These are phyloP conservation scores for Tenodera sinensis DNA, from an alignment of 2,888 invertebrate genomes.

Conservation along the genomic window DNA sequence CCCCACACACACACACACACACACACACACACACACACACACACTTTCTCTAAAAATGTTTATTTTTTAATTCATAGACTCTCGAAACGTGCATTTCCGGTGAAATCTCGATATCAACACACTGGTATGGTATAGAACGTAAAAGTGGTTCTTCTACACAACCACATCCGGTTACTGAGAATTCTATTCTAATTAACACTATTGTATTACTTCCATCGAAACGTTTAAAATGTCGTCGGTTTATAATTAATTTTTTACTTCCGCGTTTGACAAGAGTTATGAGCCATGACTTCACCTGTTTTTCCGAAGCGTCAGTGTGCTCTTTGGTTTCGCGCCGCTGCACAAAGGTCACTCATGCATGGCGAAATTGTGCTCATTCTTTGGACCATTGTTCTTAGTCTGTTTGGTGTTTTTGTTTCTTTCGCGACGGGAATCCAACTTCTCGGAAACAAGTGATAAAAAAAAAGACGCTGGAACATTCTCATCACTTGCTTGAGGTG, in stretches of 20 bases:
- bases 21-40: no score
- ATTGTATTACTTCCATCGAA: no score
- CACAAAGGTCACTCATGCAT: not conserved
- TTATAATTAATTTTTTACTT: not conserved
- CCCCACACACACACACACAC: no score
- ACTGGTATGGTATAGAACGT: no score
- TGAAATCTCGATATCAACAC: no score
- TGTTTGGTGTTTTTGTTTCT: not conserved
- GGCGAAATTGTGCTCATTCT: not conserved
- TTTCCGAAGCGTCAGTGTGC: not conserved
- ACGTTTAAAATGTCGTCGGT: no score
- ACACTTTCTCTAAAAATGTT: no score
- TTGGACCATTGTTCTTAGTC: not conserved
- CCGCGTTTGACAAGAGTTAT: not conserved
- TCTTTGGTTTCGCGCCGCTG: not conserved
- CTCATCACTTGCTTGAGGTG: not conserved
- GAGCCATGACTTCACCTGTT: not conserved
- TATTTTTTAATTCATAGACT: no score
- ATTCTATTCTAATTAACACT: no score
- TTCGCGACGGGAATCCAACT: not conserved
- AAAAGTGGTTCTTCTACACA: no score
- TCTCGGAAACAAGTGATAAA: not conserved
- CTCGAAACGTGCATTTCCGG: no score
- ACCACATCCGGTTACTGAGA: no score
- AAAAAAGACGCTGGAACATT: not conserved